phyloP scores from a whole-genome alignment of 2,113 vertebrate species.

The Perognathus longimembris region DNA sequence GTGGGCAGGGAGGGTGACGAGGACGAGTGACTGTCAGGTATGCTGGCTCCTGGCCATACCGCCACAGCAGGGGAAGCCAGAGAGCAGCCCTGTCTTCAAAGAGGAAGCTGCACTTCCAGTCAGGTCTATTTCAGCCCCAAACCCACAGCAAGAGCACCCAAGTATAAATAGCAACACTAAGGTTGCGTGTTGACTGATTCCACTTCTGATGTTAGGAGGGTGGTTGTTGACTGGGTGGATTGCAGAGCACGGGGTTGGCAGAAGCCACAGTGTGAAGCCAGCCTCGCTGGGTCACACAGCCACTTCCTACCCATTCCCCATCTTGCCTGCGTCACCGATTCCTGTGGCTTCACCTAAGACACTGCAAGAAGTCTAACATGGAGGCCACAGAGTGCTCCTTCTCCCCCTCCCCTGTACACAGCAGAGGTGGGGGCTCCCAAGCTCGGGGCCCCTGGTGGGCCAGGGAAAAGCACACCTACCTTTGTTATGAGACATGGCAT shows the following conservation, averaged over 20 bases:
- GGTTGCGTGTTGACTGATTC: slow-evolving; percentile 62
- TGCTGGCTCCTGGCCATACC: not conserved
- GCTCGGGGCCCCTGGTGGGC: not conserved
- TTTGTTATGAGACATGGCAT: slow-evolving; percentile 97
- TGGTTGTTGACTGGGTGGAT: not conserved
- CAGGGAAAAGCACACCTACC: slow-evolving; percentile 82
- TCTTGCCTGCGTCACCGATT: slow-evolving; percentile 5
- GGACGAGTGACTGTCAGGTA: not conserved
- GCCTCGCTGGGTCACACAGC: not conserved
- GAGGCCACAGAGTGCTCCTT: not conserved
- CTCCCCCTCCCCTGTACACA: too few species aligned
- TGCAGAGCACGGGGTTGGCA: slow-evolving; percentile 25
- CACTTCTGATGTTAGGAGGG: slow-evolving; percentile 58
- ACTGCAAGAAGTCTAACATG: not conserved
- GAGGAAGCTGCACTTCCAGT: slow-evolving; percentile 51
- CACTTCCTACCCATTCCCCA: not conserved
- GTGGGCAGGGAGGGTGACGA: not conserved
- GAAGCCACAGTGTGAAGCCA: slow-evolving; percentile 52
- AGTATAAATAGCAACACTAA: slow-evolving; percentile 75
- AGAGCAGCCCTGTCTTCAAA: slow-evolving; percentile 70
- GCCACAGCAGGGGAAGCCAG: slow-evolving; percentile 50
- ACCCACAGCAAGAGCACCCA: slow-evolving; percentile 15
- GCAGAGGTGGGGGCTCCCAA: not conserved
- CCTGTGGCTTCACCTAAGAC: slow-evolving; percentile 51
- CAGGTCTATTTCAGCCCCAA: slow-evolving; percentile 47